A percentile compares a stretch with the other conserved stretches of the same genome.
Conservation (phyloP, 1,140 invertebrate genomes). For the Proctacanthus coquilletti region DNA sequence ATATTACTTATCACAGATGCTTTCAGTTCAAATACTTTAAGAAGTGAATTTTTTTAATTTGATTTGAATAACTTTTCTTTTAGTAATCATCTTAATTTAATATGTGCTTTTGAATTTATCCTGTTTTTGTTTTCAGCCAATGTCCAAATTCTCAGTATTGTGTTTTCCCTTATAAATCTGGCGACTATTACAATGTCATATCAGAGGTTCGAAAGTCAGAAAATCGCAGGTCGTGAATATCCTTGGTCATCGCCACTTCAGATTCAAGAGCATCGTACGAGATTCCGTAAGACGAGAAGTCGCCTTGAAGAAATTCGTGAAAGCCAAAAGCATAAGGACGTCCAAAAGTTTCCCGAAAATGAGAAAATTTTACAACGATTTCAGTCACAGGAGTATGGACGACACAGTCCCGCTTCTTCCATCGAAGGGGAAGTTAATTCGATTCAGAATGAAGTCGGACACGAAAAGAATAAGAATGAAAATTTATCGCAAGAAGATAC, state of each 20-base stretch:
- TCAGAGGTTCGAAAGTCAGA: conserved; percentile 59
- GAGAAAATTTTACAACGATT: conserved; percentile 16
- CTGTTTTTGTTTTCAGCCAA: conserved; percentile 34
- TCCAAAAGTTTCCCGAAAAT: conserved; percentile 18
- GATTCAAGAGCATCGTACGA: conserved; percentile 8
- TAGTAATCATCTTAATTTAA: too few relatives aligned
- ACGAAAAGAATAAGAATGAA: too few relatives aligned
- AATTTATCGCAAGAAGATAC: too few relatives aligned
- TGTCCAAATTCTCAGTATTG: conserved; percentile 44
- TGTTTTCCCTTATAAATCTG: conserved; percentile 46
- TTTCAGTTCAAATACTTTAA: too few relatives aligned
- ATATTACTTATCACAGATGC: too few relatives aligned
- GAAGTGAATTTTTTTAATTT: too few relatives aligned
- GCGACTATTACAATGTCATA: conserved; percentile 50
- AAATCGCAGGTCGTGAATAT: conserved; percentile 49
- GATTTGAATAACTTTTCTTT: too few relatives aligned
- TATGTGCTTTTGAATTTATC: too few relatives aligned
- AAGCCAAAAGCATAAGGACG: conserved; percentile 13
- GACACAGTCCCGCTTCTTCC: not conserved
- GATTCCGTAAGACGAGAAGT: conserved; percentile 1
- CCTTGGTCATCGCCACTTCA: conserved; percentile 42
- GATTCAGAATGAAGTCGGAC: too few relatives aligned
- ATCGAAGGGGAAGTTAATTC: not conserved
- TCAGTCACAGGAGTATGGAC: not conserved
- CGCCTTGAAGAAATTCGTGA: conserved; percentile 12